These are phyloP conservation scores for Muntiacus muntjak DNA, from an alignment of 2,113 vertebrate genomes.

Conservation along the genomic window DNA sequence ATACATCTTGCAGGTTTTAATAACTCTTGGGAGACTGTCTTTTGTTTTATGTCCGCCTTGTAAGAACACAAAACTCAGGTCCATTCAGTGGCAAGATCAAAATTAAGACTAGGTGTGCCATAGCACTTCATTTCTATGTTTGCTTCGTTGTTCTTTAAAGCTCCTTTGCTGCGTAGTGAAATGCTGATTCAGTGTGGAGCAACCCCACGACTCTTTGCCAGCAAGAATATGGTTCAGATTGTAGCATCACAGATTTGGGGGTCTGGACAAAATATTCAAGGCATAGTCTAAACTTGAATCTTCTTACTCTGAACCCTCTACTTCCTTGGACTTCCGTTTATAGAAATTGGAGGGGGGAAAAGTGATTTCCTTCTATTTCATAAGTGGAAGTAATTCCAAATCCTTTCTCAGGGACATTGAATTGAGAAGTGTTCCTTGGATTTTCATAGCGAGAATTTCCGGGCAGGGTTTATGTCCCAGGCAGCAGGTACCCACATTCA, in stretches of 20 bases:
- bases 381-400: background rate
- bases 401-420: conserved; percentile 3
- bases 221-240: background rate
- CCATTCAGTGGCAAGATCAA: background rate
- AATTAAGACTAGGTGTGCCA: background rate
- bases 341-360: background rate
- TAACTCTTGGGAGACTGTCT: background rate
- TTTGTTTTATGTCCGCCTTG: background rate
- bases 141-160: background rate
- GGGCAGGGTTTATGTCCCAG: background rate
- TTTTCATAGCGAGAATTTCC: conserved; percentile 39
- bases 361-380: background rate
- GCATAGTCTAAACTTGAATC: background rate
- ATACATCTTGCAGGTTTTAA: background rate
- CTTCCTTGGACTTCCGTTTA: background rate
- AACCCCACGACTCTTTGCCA: background rate
- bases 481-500: background rate
- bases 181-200: background rate
- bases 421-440: background rate
- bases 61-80: background rate
- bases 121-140: background rate
- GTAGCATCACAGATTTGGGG: background rate
- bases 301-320: background rate
- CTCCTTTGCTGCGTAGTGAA: background rate
- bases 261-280: background rate